Conservation (phyloP, 1,140 invertebrate genomes). For the Camponotus pennsylvanicus region DNA sequence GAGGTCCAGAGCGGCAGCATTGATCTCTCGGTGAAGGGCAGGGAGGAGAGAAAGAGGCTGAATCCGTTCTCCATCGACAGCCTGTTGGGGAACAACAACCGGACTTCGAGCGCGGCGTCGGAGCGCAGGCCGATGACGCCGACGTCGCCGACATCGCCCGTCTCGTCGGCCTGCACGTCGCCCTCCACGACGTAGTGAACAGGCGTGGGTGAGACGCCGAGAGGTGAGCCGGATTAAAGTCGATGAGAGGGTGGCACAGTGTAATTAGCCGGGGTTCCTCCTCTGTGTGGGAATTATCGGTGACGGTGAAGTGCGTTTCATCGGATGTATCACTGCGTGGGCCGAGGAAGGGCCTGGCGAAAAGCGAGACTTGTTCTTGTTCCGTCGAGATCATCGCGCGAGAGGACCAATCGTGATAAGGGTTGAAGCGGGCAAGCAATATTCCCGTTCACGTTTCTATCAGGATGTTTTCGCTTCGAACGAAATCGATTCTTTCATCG, state of each 20-base stretch:
- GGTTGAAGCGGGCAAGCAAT: not conserved
- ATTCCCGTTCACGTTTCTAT: not conserved
- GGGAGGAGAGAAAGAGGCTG: conserved; percentile 87
- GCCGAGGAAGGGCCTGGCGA: not conserved
- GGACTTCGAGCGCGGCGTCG: conserved; percentile 82
- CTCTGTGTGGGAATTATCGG: not conserved
- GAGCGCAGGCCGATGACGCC: conserved; percentile 79
- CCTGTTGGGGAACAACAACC: conserved; percentile 90
- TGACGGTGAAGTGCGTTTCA: conserved; percentile 24
- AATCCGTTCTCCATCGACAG: conserved; percentile 96
- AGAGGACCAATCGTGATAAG: not conserved
- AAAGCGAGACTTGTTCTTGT: not conserved
- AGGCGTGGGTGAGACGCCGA: conserved; percentile 4
- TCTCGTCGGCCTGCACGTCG: conserved; percentile 81
- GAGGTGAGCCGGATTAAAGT: conserved; percentile 11
- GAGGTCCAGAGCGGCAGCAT: conserved; percentile 84
- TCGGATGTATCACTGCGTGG: not conserved
- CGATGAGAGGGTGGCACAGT: conserved; percentile 3
- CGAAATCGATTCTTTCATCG: conserved; percentile 35
- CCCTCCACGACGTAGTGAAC: conserved; percentile 84
- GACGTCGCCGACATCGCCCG: conserved; percentile 76
- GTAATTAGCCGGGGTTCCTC: not conserved
- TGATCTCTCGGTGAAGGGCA: conserved; percentile 85
- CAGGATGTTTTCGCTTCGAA: conserved; percentile 7
- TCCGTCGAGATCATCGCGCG: not conserved